Evolutionary conservation across 2,888 invertebrate genomes (phyloP).

Genomic region (Furcula furcula): DNA sequence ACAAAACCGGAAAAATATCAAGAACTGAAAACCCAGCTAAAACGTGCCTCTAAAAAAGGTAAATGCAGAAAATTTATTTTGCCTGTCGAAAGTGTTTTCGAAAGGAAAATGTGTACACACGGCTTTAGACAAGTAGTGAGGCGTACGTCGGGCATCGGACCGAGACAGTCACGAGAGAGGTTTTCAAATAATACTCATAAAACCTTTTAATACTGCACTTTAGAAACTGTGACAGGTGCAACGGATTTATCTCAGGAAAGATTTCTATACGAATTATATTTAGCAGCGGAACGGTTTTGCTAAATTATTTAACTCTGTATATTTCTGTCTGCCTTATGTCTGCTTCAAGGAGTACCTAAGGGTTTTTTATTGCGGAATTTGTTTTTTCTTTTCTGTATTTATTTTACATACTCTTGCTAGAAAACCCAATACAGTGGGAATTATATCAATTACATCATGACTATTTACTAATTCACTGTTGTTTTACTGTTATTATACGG

Average conservation of each 20-base stretch:
- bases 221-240: slow-evolving; percentile 27
- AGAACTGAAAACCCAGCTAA: no score
- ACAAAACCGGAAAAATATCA: no score
- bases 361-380: neutral
- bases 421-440: no score
- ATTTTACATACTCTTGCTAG: no score
- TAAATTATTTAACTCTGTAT: slow-evolving; percentile 1
- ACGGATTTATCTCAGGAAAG: slow-evolving; percentile 23
- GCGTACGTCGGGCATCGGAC: slow-evolving; percentile 16
- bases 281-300: neutral
- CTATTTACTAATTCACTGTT: no score
- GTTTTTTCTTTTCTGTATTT: no score
- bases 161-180: slow-evolving; percentile 25
- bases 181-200: slow-evolving; percentile 38
- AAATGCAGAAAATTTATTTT: no score
- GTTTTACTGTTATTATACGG: no score
- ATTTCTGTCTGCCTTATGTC: slow-evolving; percentile 1
- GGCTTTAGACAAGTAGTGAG: slow-evolving; percentile 17
- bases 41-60: no score
- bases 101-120: slow-evolving; percentile 9
- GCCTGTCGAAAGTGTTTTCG: neutral
- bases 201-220: slow-evolving; percentile 36
- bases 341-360: neutral
- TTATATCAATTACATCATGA: no score
- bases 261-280: slow-evolving; percentile 16